These are phyloP conservation scores for Amazona finschi DNA, from an alignment of 2,797 vertebrate genomes.

Conservation along the genomic window DNA sequence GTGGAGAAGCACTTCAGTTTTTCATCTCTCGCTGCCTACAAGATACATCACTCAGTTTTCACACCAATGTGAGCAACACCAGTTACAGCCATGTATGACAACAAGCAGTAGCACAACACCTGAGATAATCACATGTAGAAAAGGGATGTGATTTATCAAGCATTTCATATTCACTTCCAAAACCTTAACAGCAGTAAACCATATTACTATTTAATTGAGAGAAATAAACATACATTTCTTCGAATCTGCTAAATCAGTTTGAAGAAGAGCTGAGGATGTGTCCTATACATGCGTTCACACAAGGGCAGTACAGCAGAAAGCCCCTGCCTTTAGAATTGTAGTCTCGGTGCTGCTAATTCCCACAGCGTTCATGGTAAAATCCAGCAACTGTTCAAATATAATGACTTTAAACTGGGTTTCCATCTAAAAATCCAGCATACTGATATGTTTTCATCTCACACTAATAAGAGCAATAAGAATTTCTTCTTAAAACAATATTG, in stretches of 20 bases:
- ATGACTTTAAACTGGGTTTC: not conserved
- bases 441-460: rapidly evolving
- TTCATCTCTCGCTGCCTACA: not conserved
- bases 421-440: not conserved
- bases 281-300: not conserved
- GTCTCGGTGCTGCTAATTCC: not conserved
- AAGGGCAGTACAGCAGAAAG: not conserved
- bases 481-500: not conserved
- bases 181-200: not conserved
- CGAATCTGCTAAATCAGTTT: not conserved
- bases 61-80: not conserved
- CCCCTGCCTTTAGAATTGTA: not conserved
- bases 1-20: not conserved
- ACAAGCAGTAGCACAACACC: not conserved
- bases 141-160: not conserved
- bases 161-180: not conserved
- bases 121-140: not conserved
- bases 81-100: not conserved
- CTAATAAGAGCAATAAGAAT: not conserved
- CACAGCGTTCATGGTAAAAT: rapidly evolving
- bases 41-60: not conserved
- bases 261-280: not conserved
- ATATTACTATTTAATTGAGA: not conserved
- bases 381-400: not conserved
- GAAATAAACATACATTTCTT: not conserved